Evolutionary conservation across 2,888 invertebrate genomes (phyloP), one percentile per base, ranked within the genome.

Genomic region (Dryocosmus kuriphilus): DNA sequence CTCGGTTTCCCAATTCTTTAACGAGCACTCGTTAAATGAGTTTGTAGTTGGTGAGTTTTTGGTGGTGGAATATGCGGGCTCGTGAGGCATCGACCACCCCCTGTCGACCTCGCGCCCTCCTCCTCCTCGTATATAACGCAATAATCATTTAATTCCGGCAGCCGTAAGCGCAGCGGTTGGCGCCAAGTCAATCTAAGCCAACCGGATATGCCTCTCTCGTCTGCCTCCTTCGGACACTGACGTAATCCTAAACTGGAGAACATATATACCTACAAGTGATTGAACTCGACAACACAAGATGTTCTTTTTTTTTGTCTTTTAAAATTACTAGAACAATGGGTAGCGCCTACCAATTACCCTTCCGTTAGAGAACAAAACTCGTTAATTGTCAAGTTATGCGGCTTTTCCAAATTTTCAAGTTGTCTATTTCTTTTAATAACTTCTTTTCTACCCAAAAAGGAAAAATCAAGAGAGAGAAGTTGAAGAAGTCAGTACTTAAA

Each of bases 171-270:
- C 88, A 88, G 89, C 86, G 88, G 87, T 91, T 91, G 91, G 91
- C 91, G 91, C 91, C 91, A 88, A 90, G 88, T 90, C 90, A 91
- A 91, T 91, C 91, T 91, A 90, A 90, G 89, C 87, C 86, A 87
- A 91, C 91, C 91, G 91, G 91, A 91, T 91, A 90, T 91, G 90
- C 90, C 89, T 88, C 88, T 89, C 88, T 90, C 85, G 87, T 86
- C 86, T 85, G 86, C 60, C 75, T 83, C 80, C 82, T 86, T 86
- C 84, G 77, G 81, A 74, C 83, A 85, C 85, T 90, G 89, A 89
- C 90, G 89, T 89, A 88, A 89, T 86, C 82, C 81, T 83, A 84
- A 88, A 88, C 81, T 88, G 84, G 84, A 78, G 75, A 71, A 75
- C n/a, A n/a, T n/a, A 32, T 63, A 46, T 77, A 78, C 76, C 77